phyloP scores from a whole-genome alignment of 2,888 invertebrate genomes.

The Pyrrhosoma nymphula region DNA sequence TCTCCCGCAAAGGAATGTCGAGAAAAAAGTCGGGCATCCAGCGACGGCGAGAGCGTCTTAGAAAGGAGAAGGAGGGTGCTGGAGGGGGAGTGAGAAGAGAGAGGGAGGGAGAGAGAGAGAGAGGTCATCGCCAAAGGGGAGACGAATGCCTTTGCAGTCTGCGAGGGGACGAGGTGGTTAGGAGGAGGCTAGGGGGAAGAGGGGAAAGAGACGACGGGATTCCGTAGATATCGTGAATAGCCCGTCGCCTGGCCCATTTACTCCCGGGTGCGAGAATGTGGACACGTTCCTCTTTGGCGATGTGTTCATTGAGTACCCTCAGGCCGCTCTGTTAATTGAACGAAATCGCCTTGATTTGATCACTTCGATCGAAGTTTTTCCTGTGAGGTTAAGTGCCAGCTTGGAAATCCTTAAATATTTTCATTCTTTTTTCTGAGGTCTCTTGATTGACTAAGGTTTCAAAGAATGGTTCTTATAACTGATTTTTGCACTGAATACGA shows the following conservation, averaged over 20 bases:
- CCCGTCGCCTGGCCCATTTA: neutral
- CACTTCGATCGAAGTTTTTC: neutral
- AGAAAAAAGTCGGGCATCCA: slow-evolving; percentile 2
- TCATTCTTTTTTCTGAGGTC: too few relatives aligned
- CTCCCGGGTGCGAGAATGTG: neutral
- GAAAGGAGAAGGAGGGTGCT: too few relatives aligned
- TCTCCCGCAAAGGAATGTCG: neutral
- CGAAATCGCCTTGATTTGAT: neutral
- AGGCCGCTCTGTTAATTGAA: neutral
- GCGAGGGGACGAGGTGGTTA: neutral
- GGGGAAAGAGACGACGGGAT: neutral
- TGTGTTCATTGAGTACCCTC: neutral
- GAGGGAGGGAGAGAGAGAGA: neutral
- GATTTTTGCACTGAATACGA: too few relatives aligned
- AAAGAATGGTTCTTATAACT: too few relatives aligned
- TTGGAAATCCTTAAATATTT: too few relatives aligned
- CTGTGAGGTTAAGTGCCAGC: too few relatives aligned
- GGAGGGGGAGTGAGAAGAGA: neutral
- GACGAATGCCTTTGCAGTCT: neutral
- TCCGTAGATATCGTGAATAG: neutral
- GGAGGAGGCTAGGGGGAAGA: neutral
- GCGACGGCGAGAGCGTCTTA: neutral
- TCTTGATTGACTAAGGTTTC: too few relatives aligned
- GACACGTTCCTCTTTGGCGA: neutral
- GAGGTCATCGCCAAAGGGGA: neutral